Conservation (phyloP, 2,888 invertebrate genomes). For the Pedicia rivosa region DNA sequence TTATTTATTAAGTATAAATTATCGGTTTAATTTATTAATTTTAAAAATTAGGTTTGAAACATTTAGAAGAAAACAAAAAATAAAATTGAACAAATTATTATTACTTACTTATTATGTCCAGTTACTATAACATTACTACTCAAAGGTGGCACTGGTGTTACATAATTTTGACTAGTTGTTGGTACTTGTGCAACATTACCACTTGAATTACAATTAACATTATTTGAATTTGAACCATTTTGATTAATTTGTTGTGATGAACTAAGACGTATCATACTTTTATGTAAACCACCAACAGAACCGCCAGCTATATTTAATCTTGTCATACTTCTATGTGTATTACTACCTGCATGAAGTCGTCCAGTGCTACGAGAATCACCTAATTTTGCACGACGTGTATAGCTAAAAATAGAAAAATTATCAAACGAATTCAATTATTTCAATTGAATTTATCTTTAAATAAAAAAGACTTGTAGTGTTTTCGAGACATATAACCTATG, state of each 20-base stretch:
- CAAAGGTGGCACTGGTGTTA: constrained; percentile 29
- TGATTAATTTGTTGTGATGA: constrained; percentile 62
- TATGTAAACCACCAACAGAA: constrained; percentile 61
- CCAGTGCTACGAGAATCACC: constrained; percentile 65
- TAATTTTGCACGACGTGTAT: constrained; percentile 44
- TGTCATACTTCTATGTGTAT: constrained; percentile 64
- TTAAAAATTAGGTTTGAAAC: too few species aligned
- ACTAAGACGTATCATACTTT: constrained; percentile 67
- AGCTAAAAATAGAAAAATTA: constrained; percentile 23
- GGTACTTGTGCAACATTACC: constrained; percentile 20
- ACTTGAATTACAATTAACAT: constrained; percentile 20
- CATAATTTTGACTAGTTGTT: constrained; percentile 20
- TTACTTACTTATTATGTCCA: constrained; percentile 28
- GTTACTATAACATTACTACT: constrained; percentile 35
- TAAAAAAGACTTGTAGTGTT: too few species aligned
- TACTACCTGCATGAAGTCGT: constrained; percentile 49
- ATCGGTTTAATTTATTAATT: too few species aligned
- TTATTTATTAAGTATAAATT: too few species aligned
- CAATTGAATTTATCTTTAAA: too few species aligned
- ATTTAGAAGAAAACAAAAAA: too few species aligned
- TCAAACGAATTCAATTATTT: too few species aligned
- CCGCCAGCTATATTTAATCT: constrained; percentile 39
- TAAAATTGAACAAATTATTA: too few species aligned
- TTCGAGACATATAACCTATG: too few species aligned
- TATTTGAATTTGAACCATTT: constrained; percentile 27